A percentile compares a stretch with the other conserved stretches of the same genome.
Evolutionary conservation across 1,140 invertebrate species (phyloP).

Genomic region (Monochamus saltuarius): DNA sequence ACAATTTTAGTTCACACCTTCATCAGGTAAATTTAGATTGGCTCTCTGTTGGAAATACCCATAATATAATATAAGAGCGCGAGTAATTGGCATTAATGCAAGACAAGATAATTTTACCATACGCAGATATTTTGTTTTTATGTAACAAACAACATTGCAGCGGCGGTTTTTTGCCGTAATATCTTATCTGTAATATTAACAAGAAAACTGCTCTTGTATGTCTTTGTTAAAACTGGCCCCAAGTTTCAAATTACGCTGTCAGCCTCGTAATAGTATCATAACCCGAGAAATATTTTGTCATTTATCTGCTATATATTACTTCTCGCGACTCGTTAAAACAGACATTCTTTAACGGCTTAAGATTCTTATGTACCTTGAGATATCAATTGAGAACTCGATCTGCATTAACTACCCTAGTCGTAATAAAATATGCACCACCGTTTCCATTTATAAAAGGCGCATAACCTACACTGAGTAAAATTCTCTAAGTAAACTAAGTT

Average conservation of each 20-base stretch:
- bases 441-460: too few species aligned
- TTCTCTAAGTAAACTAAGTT: too few species aligned
- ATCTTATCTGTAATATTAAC: slow-evolving; percentile 19
- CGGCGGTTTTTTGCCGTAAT: slow-evolving; percentile 10
- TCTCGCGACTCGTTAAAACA: slow-evolving; percentile 17
- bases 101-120: too few species aligned
- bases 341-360: slow-evolving; percentile 19
- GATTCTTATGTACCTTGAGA: slow-evolving; percentile 14
- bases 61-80: too few species aligned
- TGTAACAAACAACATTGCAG: too few species aligned
- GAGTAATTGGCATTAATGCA: too few species aligned
- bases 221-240: slow-evolving; percentile 18
- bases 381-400: slow-evolving; percentile 19
- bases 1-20: too few species aligned
- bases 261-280: slow-evolving; percentile 23
- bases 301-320: slow-evolving; percentile 24
- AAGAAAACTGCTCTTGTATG: slow-evolving; percentile 19
- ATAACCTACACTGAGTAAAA: too few species aligned
- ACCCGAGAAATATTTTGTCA: slow-evolving; percentile 28
- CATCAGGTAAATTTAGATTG: too few species aligned
- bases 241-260: slow-evolving; percentile 19
- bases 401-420: slow-evolving; percentile 5
- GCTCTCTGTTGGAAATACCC: too few species aligned
- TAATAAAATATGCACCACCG: too few species aligned
- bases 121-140: too few species aligned